Base-by-base conservation (phyloP, 2,797 vertebrate genomes). In the Urocyon cinereoargenteus region DNA sequence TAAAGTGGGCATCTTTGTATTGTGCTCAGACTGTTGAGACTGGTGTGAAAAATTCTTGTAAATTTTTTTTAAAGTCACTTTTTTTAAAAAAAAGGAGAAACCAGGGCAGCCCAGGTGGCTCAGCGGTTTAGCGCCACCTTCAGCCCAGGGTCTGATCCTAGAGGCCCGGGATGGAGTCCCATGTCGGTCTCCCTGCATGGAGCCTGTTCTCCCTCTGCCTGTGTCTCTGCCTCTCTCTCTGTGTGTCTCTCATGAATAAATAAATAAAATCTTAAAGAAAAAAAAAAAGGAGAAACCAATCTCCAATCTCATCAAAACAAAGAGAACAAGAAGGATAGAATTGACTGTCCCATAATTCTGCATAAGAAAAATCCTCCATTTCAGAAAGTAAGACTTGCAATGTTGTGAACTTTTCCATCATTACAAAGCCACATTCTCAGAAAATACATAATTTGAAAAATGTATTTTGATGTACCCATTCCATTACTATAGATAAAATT, bases 401-500 rank as follows among this genome's bases (percentile, higher is more conserved):
- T 79, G 36, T 55, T 89, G 62, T 84, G 55, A 95, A 82, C 90
- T 92, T 53, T 70, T 79, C 14, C 12, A 86, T 73, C 84, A 86
- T 83, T 70, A 94, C 5, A 72, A 94, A 89, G 51, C 36, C 40
- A 92, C 31, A 94, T 83, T 90, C 45, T 96, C 61, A 90, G 51
- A 96, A 96, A 96, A 92, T 16, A 45, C 9, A 84, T 3, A 78
- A 82, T 78, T 86, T 79, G 64, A 89, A 66, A 86, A 81, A 57
- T 59, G 6, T 89, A 61, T 91, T 91, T 73, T 96, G 95, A 84
- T 97, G 64, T 93, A n/a, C 62, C 36, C 24, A 86, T 49, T 94
- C 40, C 5, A 97, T 62, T 89, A 90, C 40, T 75, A 68, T 89
- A 72, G 85, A 91, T 92, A 21, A 88, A 87, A 95, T 70, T 95